These are phyloP conservation scores for Lycophotia porphyrea DNA, from an alignment of 2,888 invertebrate species.

Conservation along the genomic window DNA sequence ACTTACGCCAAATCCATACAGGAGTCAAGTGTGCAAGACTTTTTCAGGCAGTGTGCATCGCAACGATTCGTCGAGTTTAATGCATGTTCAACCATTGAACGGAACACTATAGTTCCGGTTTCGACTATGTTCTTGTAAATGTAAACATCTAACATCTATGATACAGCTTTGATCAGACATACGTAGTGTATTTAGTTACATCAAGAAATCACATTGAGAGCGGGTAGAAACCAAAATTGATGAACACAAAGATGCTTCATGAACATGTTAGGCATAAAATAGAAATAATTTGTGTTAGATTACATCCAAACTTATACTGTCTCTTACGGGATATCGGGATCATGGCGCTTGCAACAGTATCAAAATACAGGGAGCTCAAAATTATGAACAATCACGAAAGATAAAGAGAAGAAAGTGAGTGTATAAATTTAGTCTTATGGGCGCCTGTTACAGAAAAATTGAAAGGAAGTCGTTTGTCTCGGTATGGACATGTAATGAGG, in stretches of 20 bases:
- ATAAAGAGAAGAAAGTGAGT: too few relatives aligned
- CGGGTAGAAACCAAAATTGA: background rate
- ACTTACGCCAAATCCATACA: slow-evolving; percentile 39
- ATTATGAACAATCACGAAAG: too few relatives aligned
- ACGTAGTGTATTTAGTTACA: background rate
- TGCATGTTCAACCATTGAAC: slow-evolving; percentile 53
- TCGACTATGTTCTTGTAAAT: slow-evolving; percentile 22
- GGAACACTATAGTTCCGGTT: slow-evolving; percentile 29
- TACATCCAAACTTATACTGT: too few relatives aligned
- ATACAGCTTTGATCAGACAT: slow-evolving; percentile 18
- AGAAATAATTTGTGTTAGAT: background rate
- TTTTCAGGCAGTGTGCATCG: slow-evolving; percentile 36
- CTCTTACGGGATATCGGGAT: too few relatives aligned
- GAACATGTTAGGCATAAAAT: background rate
- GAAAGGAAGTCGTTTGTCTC: too few relatives aligned
- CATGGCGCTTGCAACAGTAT: too few relatives aligned
- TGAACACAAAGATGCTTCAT: background rate
- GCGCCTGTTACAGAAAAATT: too few relatives aligned
- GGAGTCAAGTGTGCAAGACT: slow-evolving; percentile 46
- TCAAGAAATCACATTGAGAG: background rate
- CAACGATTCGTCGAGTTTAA: slow-evolving; percentile 42
- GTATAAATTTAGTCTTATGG: too few relatives aligned
- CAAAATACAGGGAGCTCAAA: too few relatives aligned
- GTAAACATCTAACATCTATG: slow-evolving; percentile 12
- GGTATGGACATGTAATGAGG: too few relatives aligned